These are phyloP conservation scores for Pachyuromys duprasi DNA, from an alignment of 2,797 vertebrate species.

Conservation along the genomic window DNA sequence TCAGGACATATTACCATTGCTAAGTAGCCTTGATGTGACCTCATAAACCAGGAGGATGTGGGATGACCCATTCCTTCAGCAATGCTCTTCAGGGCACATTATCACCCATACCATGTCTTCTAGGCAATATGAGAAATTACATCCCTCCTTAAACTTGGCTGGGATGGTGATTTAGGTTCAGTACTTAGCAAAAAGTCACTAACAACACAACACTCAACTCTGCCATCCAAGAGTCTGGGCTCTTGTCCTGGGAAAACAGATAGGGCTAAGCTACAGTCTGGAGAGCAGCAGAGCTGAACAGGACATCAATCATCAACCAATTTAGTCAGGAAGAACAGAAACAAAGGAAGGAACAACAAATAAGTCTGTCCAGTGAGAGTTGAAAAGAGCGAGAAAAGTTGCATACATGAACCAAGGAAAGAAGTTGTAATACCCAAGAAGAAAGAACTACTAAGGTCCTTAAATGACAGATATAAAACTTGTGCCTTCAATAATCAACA, in stretches of 20 bases:
- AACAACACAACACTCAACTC: neutral
- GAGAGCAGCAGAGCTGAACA: neutral
- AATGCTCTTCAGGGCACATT: neutral
- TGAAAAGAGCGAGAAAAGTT: neutral
- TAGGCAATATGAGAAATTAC: neutral
- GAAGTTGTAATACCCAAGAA: no score
- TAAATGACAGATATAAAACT: neutral
- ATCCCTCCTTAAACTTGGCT: neutral
- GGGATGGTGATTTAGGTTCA: neutral
- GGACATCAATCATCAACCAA: no score
- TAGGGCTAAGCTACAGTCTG: accelerated
- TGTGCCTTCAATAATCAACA: neutral
- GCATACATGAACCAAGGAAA: neutral
- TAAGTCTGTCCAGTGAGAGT: neutral
- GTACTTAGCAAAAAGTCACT: neutral
- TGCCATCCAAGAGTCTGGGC: neutral
- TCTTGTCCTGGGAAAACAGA: neutral
- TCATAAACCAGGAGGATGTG: neutral
- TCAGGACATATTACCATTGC: neutral
- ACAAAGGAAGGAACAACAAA: neutral
- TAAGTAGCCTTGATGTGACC: neutral
- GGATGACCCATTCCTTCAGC: neutral
- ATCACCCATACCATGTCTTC: neutral
- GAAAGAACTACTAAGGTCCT: neutral
- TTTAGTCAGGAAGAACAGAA: neutral